These are phyloP conservation scores for Coregonus sp. DNA, from an alignment of 2,797 vertebrate species.

Conservation along the genomic window DNA sequence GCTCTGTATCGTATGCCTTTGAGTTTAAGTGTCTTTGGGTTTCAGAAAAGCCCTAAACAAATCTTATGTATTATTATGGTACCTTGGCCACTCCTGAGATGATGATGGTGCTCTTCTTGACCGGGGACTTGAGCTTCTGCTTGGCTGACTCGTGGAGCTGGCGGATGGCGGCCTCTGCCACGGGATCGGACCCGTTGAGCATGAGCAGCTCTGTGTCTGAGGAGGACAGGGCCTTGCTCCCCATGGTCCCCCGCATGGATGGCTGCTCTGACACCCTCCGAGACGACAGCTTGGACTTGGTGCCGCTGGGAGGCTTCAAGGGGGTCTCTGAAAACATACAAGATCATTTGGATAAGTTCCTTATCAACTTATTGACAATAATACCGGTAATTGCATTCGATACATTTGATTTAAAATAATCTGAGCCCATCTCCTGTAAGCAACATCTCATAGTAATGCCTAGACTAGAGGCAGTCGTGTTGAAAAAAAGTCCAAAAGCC, in stretches of 20 bases:
- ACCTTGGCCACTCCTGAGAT: conserved; percentile 97
- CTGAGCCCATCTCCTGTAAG: background rate
- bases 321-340: conserved; percentile 76
- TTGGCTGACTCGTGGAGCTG: conserved; percentile 92
- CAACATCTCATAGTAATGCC: background rate
- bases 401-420: background rate
- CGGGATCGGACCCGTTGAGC: conserved; percentile 89
- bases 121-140: conserved; percentile 90
- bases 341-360: background rate
- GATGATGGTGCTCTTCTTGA: conserved; percentile 97
- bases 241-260: conserved; percentile 73
- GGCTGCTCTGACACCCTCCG: conserved; percentile 85
- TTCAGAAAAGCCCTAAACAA: no score
- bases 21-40: no score
- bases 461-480: background rate
- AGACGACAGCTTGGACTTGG: conserved; percentile 83
- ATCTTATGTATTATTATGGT: conserved; percentile 10
- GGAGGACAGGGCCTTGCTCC: conserved; percentile 92
- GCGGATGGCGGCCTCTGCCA: conserved; percentile 92
- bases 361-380: background rate
- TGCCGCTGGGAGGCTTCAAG: conserved; percentile 69
- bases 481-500: background rate
- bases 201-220: conserved; percentile 95
- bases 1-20: no score
- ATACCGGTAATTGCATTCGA: background rate